These are phyloP conservation scores for Drosophila tani DNA, from an alignment of 1,140 invertebrate genomes.

Conservation along the genomic window DNA sequence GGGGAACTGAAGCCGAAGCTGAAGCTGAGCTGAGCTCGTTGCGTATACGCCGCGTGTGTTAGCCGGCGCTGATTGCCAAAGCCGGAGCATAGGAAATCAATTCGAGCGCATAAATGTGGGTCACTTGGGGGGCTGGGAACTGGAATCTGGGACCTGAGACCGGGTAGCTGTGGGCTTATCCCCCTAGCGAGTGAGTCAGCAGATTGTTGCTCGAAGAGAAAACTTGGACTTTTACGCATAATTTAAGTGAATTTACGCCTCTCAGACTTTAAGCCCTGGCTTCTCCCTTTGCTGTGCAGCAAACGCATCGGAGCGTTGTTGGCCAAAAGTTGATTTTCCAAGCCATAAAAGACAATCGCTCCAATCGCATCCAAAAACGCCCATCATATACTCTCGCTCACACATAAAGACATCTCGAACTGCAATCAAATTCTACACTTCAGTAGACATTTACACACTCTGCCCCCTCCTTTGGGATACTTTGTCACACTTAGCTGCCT, in stretches of 20 bases:
- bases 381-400: slow-evolving; percentile 56
- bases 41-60: slow-evolving; percentile 71
- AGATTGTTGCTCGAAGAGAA: slow-evolving; percentile 56
- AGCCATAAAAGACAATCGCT: slow-evolving; percentile 82
- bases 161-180: neutral
- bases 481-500: slow-evolving; percentile 74
- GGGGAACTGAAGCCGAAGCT: neutral
- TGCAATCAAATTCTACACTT: slow-evolving; percentile 83
- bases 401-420: slow-evolving; percentile 81
- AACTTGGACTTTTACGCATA: slow-evolving; percentile 71
- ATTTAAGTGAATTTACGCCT: slow-evolving; percentile 82
- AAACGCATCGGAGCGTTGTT: slow-evolving; percentile 67
- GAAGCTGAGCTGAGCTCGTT: slow-evolving; percentile 37
- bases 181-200: slow-evolving; percentile 65
- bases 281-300: slow-evolving; percentile 26
- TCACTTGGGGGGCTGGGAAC: slow-evolving; percentile 43
- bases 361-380: slow-evolving; percentile 56
- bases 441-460: slow-evolving; percentile 73
- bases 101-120: slow-evolving; percentile 80
- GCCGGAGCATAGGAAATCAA: slow-evolving; percentile 74
- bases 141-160: neutral
- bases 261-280: slow-evolving; percentile 60
- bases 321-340: slow-evolving; percentile 80
- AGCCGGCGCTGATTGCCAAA: slow-evolving; percentile 74
- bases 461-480: slow-evolving; percentile 29